Percentiles rank a stretch among this genome's conserved stretches.
Conservation (phyloP, 2,888 invertebrate genomes). For the Andrena haemorrhoa region DNA sequence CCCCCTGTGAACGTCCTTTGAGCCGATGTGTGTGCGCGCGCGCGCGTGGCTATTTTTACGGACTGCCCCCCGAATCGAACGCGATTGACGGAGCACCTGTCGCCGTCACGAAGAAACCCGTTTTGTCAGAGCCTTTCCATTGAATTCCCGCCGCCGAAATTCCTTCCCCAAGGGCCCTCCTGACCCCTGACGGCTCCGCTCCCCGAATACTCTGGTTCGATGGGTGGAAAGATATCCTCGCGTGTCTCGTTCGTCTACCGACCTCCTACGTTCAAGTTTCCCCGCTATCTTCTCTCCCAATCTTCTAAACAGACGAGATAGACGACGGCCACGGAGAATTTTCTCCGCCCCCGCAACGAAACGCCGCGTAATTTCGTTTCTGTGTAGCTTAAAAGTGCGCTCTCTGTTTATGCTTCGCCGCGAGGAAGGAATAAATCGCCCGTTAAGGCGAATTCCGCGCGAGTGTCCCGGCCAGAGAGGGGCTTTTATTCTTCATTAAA, state of each 20-base stretch:
- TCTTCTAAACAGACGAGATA: slow-evolving; percentile 1
- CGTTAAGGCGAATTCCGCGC: slow-evolving; percentile 23
- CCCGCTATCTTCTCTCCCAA: not conserved
- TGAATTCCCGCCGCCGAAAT: slow-evolving; percentile 51
- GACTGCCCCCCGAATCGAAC: slow-evolving; percentile 41
- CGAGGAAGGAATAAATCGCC: slow-evolving; percentile 16
- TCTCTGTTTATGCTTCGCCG: slow-evolving; percentile 21
- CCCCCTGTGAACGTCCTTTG: slow-evolving; percentile 7
- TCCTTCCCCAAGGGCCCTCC: slow-evolving; percentile 23
- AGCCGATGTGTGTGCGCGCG: slow-evolving; percentile 19
- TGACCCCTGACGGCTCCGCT: slow-evolving; percentile 15
- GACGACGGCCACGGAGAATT: not conserved
- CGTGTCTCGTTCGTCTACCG: slow-evolving; percentile 19
- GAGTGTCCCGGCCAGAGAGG: not conserved
- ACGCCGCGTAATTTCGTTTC: not conserved
- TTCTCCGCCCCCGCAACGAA: not conserved
- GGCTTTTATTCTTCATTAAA: slow-evolving; percentile 63
- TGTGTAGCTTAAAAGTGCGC: slow-evolving; percentile 19
- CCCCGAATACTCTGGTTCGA: slow-evolving; percentile 28
- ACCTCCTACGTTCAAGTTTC: not conserved
- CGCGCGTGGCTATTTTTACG: slow-evolving; percentile 60
- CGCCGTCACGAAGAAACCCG: slow-evolving; percentile 55
- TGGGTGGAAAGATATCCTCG: slow-evolving; percentile 31
- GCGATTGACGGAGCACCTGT: slow-evolving; percentile 63
- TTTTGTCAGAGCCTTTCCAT: slow-evolving; percentile 63